Percentiles rank a stretch among this genome's conserved stretches.
phyloP scores from a whole-genome alignment of 2,797 vertebrate genomes.

The Pangasius djambal region DNA sequence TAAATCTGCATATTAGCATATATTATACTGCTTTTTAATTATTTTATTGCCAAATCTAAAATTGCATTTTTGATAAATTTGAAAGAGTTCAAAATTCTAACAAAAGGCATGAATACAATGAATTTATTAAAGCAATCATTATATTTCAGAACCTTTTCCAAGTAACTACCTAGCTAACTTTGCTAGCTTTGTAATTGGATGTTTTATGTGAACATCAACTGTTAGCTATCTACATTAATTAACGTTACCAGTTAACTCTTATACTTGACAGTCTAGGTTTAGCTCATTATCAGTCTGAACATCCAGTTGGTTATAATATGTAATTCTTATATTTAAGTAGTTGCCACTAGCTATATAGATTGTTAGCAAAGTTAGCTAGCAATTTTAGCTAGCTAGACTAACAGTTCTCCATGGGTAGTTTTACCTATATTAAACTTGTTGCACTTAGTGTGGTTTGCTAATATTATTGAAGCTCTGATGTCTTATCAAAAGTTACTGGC shows the following conservation, averaged over 20 bases:
- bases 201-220: neutral
- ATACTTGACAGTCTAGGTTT: neutral
- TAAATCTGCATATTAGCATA: neutral
- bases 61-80: neutral
- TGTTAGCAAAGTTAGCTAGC: neutral
- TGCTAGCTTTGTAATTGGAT: neutral
- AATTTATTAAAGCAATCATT: neutral
- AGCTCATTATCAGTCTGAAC: neutral
- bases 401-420: neutral
- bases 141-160: neutral
- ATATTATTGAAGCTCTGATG: neutral
- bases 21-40: neutral
- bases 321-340: neutral
- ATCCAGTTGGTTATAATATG: neutral
- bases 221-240: neutral
- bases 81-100: neutral
- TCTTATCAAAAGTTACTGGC: neutral
- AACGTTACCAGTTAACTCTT: neutral
- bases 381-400: neutral
- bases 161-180: neutral
- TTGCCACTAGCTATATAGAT: neutral
- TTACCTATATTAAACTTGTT: neutral
- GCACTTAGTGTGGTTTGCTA: neutral
- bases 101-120: neutral
- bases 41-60: neutral